Base-by-base conservation (phyloP, 2,888 invertebrate species). In the Dynastes tityus region DNA sequence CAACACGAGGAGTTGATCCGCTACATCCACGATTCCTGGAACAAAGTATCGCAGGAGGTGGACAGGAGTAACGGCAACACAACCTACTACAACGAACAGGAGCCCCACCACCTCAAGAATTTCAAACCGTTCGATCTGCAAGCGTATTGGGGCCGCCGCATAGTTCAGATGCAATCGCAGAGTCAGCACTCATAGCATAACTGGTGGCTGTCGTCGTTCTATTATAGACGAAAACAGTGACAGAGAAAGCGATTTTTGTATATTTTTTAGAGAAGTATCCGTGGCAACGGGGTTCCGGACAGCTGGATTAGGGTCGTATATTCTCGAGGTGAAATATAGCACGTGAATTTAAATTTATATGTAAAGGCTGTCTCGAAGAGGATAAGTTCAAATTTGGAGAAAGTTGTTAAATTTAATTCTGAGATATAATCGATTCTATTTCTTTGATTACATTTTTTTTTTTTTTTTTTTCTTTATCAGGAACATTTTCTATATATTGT, bases 111-210 rank as follows among this genome's bases (percentile, higher is more conserved):
- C 82, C 87, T 92, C 29, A 92, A 91, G 85, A 94, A 94, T 89
- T 95, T 95, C 87, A 92, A 94, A 87, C 95, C 95, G 9, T 95
- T 95, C 87, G 93, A 95, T 88, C 89, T 95, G 80, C 95, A 95
- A 84, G 93, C 93, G 84, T 94, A 92, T 90, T 95, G 94, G 93
- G 94, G 92, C 22, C 91, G 94, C 79, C 92, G 94, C 78, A 89
- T 93, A 80, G 91, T 94, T 77, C 94, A 94, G 88, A 93, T 91
- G 87, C 91, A 93, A 84, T 91, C 90, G 85, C 90, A 91, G 79
- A 90, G 89, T 85, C 91, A 91, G 68, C 86, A 86, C 76, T 86
- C 86, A 86, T 87, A 87, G 87, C 87, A 85, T 58, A 71, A 61
- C 61, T 76, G 58, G 61, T 61, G 37, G 37, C 40, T 67, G 65